phyloP scores from a whole-genome alignment of 2,888 invertebrate genomes.

The Sesamia inferens region DNA sequence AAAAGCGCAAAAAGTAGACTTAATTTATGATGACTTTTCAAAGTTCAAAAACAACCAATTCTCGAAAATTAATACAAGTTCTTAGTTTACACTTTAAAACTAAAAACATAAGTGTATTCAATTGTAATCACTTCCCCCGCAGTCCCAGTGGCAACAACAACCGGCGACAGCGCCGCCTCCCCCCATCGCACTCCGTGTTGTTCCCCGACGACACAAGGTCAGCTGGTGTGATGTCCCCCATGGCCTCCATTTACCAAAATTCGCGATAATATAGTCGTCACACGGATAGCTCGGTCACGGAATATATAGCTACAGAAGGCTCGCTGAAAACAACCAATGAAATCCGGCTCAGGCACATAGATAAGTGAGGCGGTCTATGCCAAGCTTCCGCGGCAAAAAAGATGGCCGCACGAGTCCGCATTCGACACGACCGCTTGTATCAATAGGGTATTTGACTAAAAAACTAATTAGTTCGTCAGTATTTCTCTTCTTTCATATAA shows the following conservation, averaged over 20 bases:
- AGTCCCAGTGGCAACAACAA: constrained; percentile 25
- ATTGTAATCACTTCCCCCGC: constrained; percentile 2
- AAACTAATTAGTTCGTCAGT: too few relatives aligned
- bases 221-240: constrained; percentile 28
- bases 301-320: constrained; percentile 14
- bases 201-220: constrained; percentile 32
- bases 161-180: constrained; percentile 40
- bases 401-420: neutral
- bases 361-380: neutral
- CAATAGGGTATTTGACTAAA: too few relatives aligned
- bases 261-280: constrained; percentile 47
- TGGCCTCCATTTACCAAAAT: constrained; percentile 32
- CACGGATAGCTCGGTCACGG: constrained; percentile 9
- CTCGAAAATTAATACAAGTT: neutral
- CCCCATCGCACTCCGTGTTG: constrained; percentile 22
- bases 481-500: too few relatives aligned
- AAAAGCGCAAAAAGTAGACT: too few relatives aligned
- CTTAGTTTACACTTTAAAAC: neutral
- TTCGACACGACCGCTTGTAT: neutral
- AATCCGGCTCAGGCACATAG: neutral
- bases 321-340: neutral
- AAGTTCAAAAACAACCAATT: neutral
- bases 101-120: neutral
- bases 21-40: too few relatives aligned
- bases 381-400: neutral